These are phyloP conservation scores for Drosophila subquinaria DNA, from an alignment of 2,888 invertebrate genomes.

Conservation along the genomic window DNA sequence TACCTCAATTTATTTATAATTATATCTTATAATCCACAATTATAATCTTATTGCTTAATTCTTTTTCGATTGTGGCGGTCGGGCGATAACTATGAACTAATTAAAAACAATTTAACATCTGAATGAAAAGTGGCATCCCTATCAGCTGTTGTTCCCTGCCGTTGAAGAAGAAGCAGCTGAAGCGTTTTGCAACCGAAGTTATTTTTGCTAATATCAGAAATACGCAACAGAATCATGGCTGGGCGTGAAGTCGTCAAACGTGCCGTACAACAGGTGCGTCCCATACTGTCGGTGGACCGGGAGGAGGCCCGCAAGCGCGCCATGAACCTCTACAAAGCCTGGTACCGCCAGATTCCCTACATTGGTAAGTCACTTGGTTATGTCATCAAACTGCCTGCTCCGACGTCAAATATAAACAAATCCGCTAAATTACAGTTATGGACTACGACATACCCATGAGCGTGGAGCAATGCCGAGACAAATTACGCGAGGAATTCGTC, in stretches of 20 bases:
- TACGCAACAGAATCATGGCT: slow-evolving; percentile 68
- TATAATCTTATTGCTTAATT: too few relatives aligned
- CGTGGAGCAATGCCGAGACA: slow-evolving; percentile 89
- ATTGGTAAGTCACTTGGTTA: slow-evolving; percentile 88
- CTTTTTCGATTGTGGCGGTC: neutral
- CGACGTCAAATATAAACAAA: slow-evolving; percentile 48
- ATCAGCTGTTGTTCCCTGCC: slow-evolving; percentile 44
- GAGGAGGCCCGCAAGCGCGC: slow-evolving; percentile 93
- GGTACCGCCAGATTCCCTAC: slow-evolving; percentile 96
- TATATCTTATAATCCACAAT: too few relatives aligned
- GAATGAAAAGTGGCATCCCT: slow-evolving; percentile 15
- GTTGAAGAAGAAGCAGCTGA: slow-evolving; percentile 45
- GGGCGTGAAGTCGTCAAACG: slow-evolving; percentile 86
- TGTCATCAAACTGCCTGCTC: slow-evolving; percentile 65
- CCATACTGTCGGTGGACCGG: slow-evolving; percentile 92
- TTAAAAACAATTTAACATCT: too few relatives aligned
- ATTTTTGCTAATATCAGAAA: slow-evolving; percentile 33
- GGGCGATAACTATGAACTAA: neutral
- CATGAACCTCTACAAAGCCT: slow-evolving; percentile 95
- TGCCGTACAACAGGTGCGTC: slow-evolving; percentile 90
- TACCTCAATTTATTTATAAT: too few relatives aligned
- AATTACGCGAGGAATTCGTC: slow-evolving; percentile 92
- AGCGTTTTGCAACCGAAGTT: slow-evolving; percentile 48
- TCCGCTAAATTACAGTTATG: slow-evolving; percentile 87
- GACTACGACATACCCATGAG: slow-evolving; percentile 93